Evolutionary conservation across 2,888 invertebrate species (phyloP).

Genomic region (Cosmia pyralina): DNA sequence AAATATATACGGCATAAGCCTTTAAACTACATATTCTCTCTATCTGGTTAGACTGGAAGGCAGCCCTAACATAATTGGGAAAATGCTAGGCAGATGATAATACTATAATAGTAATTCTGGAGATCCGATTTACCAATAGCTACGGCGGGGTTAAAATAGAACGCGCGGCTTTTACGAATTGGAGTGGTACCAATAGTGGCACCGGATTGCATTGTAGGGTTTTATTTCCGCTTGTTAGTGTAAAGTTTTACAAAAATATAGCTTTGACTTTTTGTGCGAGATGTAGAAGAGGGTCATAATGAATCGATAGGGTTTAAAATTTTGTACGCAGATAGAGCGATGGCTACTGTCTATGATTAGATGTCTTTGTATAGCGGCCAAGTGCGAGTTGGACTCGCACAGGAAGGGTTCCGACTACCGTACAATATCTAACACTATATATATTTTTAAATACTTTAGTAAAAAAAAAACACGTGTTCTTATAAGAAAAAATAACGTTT

Average conservation of each 20-base stretch:
- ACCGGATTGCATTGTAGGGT: conserved; percentile 5
- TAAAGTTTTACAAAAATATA: conserved; percentile 5
- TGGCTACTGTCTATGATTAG: conserved; percentile 32
- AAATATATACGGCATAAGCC: no score
- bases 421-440: not conserved
- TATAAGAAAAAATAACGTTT: no score
- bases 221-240: conserved; percentile 41
- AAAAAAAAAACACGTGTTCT: no score
- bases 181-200: conserved; percentile 21
- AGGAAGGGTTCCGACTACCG: no score
- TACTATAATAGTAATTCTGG: conserved; percentile 6
- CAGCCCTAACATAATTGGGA: not conserved
- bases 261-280: conserved; percentile 9
- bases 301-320: conserved; percentile 45
- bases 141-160: conserved; percentile 11
- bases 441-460: no score
- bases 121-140: conserved; percentile 31
- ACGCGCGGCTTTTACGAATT: not conserved
- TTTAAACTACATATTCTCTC: no score
- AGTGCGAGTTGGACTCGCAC: not conserved
- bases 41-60: not conserved
- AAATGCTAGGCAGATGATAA: no score
- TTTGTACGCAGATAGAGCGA: conserved; percentile 6
- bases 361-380: not conserved
- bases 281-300: conserved; percentile 2